Evolutionary conservation across 2,888 invertebrate genomes (phyloP).

Genomic region (Eurytoma adleriae): DNA sequence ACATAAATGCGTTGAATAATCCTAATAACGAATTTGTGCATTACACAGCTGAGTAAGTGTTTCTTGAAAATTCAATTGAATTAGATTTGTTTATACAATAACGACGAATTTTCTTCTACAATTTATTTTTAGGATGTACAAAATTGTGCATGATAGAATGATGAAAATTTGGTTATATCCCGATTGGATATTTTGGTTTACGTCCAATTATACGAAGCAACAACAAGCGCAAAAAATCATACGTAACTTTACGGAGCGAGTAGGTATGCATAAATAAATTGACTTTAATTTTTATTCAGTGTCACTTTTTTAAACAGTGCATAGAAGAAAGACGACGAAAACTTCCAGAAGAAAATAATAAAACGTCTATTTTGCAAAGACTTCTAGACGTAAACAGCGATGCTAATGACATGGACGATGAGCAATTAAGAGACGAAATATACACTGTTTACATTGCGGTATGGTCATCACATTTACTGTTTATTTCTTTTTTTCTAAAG

Average conservation of each 20-base stretch:
- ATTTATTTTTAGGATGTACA: conserved; percentile 58
- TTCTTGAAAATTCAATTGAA: neutral
- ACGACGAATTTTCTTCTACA: neutral
- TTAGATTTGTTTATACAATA: neutral
- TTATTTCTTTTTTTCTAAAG: neutral
- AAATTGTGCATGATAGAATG: conserved; percentile 59
- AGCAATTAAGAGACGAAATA: conserved; percentile 60
- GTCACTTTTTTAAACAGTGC: conserved; percentile 25
- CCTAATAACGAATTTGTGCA: conserved; percentile 53
- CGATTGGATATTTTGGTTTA: conserved; percentile 59
- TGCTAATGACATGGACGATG: conserved; percentile 52
- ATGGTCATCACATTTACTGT: neutral
- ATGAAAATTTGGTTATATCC: conserved; percentile 62
- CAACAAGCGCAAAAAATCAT: conserved; percentile 49
- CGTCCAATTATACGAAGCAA: conserved; percentile 48
- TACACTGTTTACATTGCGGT: conserved; percentile 62
- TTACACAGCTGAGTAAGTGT: conserved; percentile 55
- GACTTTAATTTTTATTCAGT: conserved; percentile 5
- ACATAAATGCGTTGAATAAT: conserved; percentile 50
- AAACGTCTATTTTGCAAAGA: conserved; percentile 55
- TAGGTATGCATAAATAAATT: conserved; percentile 28
- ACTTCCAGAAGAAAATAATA: neutral
- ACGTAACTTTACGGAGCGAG: conserved; percentile 55
- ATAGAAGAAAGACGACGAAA: conserved; percentile 13
- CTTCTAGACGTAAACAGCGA: conserved; percentile 54